Percentiles rank a stretch among this genome's conserved stretches.
Conservation (phyloP, 2,797 vertebrate species). For the Microctenopoma stevenorrisi region DNA sequence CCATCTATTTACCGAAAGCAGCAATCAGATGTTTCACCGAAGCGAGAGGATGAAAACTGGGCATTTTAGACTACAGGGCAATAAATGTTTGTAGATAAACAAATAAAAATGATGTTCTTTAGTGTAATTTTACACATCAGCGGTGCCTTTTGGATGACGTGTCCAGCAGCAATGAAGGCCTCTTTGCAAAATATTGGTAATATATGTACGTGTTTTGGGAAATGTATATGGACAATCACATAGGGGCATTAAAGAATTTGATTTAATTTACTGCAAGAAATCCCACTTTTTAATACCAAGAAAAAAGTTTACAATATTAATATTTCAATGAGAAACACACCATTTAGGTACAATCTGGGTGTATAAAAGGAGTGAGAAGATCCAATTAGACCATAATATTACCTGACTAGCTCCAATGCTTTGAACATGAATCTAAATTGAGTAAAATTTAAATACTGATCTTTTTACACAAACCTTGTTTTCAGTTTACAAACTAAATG, state of each 20-base stretch:
- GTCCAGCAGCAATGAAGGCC: slow-evolving; percentile 9
- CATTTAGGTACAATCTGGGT: no score
- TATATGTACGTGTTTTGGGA: neutral
- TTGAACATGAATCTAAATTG: no score
- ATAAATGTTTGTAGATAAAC: neutral
- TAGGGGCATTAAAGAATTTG: neutral
- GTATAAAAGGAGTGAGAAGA: neutral
- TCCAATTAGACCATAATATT: neutral
- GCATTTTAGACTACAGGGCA: neutral
- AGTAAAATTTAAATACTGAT: no score
- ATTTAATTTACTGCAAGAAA: neutral
- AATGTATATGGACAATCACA: neutral
- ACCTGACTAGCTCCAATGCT: no score
- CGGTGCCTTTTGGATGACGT: slow-evolving; percentile 49
- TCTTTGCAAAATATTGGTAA: neutral
- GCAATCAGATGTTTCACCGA: slow-evolving; percentile 50
- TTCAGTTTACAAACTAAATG: neutral
- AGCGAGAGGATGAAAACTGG: neutral
- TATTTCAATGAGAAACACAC: neutral
- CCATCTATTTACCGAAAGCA: slow-evolving; percentile 59
- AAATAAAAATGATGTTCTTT: neutral
- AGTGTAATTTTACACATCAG: slow-evolving; percentile 22
- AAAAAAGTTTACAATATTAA: no score
- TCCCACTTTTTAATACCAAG: neutral
- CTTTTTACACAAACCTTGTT: no score